These are phyloP conservation scores for Leucopsar rothschildi DNA, from an alignment of 2,113 vertebrate species.

Conservation along the genomic window DNA sequence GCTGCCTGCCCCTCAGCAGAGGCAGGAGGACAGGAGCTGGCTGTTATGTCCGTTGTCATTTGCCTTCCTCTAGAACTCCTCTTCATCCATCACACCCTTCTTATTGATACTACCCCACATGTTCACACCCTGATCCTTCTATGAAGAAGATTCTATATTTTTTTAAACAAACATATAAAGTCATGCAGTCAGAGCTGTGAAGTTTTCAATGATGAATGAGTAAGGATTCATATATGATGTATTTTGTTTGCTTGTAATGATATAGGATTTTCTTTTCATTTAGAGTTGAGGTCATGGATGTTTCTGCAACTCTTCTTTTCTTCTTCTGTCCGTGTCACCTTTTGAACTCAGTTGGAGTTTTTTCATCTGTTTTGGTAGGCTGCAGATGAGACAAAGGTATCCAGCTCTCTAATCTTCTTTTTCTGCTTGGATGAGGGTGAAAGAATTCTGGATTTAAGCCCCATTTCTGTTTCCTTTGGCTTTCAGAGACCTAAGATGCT, in stretches of 20 bases:
- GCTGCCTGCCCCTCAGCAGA: neutral
- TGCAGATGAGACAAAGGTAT: conserved; percentile 2
- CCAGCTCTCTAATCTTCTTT: neutral
- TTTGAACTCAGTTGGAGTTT: neutral
- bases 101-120: accelerated
- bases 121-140: neutral
- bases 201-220: neutral
- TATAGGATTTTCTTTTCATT: neutral
- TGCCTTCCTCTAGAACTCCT: neutral
- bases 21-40: neutral
- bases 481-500: neutral
- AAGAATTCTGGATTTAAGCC: neutral
- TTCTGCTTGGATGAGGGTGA: neutral
- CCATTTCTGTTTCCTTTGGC: neutral
- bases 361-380: neutral
- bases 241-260: neutral
- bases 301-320: neutral
- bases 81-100: neutral
- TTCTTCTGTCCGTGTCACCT: neutral
- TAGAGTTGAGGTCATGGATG: neutral
- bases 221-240: neutral
- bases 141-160: neutral
- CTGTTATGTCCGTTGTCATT: neutral
- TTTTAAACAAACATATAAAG: neutral
- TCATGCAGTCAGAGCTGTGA: neutral